A percentile compares a stretch with the other conserved stretches of the same genome.
Evolutionary conservation across 2,888 invertebrate species (phyloP).

Genomic region (Stratiomys singularior): DNA sequence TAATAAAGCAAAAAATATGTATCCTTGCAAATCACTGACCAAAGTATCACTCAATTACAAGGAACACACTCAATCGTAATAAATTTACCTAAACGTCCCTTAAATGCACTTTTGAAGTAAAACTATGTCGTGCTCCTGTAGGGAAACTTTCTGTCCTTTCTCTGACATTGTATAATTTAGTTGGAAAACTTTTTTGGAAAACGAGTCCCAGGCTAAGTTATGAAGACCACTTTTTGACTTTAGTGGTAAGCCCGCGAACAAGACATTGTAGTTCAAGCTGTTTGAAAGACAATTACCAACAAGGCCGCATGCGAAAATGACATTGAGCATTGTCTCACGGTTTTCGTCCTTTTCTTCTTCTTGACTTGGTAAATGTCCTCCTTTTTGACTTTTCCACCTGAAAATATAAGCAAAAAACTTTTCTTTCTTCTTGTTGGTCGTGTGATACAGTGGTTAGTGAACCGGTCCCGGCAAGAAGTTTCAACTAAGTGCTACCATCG

Average conservation of each 20-base stretch:
- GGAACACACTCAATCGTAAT: no score
- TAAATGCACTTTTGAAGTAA: not conserved
- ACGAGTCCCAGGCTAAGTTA: not conserved
- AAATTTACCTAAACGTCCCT: not conserved
- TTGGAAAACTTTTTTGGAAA: slow-evolving; percentile 7
- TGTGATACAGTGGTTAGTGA: no score
- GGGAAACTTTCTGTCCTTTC: not conserved
- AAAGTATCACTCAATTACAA: no score
- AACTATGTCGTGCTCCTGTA: not conserved
- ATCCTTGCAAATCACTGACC: no score
- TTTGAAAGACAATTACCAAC: slow-evolving; percentile 32
- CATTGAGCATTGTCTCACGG: slow-evolving; percentile 16
- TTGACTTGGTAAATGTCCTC: slow-evolving; percentile 9
- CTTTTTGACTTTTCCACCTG: slow-evolving; percentile 12
- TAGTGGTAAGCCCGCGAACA: not conserved
- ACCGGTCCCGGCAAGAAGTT: not conserved
- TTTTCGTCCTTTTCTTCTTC: no score
- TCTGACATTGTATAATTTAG: slow-evolving; percentile 16
- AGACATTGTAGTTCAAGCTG: slow-evolving; percentile 1
- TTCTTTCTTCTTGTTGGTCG: not conserved
- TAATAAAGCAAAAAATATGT: no score
- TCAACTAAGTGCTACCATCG: slow-evolving; percentile 14
- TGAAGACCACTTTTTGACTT: slow-evolving; percentile 17
- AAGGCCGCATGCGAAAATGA: slow-evolving; percentile 23
- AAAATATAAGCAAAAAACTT: slow-evolving; percentile 33